Base-by-base conservation (phyloP, 53 echinoderm and acorn worm genomes). In the Antedon mediterranea region DNA sequence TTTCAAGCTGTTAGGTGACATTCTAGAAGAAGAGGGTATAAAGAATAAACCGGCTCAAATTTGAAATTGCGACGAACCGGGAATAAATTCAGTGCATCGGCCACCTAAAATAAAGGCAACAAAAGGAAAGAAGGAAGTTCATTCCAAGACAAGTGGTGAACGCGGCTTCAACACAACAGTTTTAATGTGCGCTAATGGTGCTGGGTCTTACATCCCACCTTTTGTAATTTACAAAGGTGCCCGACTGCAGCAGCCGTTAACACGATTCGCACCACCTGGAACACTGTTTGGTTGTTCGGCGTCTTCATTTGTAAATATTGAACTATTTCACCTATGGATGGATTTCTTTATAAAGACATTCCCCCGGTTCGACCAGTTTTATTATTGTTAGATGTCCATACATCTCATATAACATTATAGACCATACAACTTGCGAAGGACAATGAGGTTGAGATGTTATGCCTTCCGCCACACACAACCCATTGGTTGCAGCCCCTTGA, bases 381-480 rank as follows among this genome's bases (percentile, higher is more conserved):
- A 31, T 71, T 82, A 23, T 70, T 57, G 33, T 37, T 82, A 76
- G 82, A 82, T 82, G 76, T 82, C 0, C 82, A 82, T 43, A 29
- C 82, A 13, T 84, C 76, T 20, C 78, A 86, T 29, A 78, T 86
- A 27, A 27, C 28, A 8, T 57, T 77, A 13, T 78, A 86, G 28
- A 86, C 86, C 0, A 20, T 79, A 30, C 33, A 83, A 28, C 34
- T 71, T 32, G 72, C 83, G 23, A 71, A 33, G 32, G 34, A n/a
- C n/a, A n/a, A n/a, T n/a, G n/a, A 28, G 0, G 74, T 84, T 6
- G 86, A 86, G 31, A 83, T 86, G 43, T 32, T 83, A 73, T 83
- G 83, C n/a, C n/a, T n/a, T n/a, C n/a, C n/a, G n/a, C 79, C 83
- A 11, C 83, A 87, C n/a, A 87, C 80, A 32, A 83, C 87, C 0